These are phyloP conservation scores for Mechanitis messenoides DNA, from an alignment of 2,888 invertebrate species.

Conservation along the genomic window DNA sequence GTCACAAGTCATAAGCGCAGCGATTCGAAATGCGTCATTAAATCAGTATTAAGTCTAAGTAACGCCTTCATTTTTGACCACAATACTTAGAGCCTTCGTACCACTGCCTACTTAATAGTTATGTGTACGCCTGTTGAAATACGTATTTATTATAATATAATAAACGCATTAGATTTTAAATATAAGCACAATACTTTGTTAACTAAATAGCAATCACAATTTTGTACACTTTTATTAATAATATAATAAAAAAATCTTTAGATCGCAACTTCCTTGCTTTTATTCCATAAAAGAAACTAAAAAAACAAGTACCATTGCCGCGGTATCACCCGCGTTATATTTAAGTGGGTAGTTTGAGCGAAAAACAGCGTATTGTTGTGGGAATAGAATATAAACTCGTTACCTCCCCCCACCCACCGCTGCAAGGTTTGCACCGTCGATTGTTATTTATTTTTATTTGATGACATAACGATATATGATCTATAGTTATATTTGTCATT, in stretches of 20 bases:
- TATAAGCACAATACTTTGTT: no score
- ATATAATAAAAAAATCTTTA: conserved; percentile 1
- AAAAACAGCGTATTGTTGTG: conserved; percentile 70
- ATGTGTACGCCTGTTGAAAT: no score
- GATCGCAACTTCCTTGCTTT: conserved; percentile 28
- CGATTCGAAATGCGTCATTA: conserved; percentile 5
- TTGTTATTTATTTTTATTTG: no score
- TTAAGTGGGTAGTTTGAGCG: conserved; percentile 72
- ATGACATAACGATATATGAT: no score
- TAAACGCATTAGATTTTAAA: no score
- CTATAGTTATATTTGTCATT: no score
- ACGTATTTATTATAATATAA: no score
- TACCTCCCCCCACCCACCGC: conserved; percentile 17
- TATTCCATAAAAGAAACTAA: conserved; percentile 39
- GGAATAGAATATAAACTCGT: conserved; percentile 70
- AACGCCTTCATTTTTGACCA: no score
- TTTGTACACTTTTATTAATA: conserved; percentile 7
- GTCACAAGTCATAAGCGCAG: conserved; percentile 24
- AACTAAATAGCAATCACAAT: not conserved
- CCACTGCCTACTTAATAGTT: no score
- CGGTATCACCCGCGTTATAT: conserved; percentile 68
- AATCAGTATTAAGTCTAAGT: no score
- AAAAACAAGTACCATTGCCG: conserved; percentile 52
- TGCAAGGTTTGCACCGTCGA: not conserved
- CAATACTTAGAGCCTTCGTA: no score